Evolutionary conservation across 1,140 invertebrate species (phyloP).

Genomic region (Nilaparvata lugens): DNA sequence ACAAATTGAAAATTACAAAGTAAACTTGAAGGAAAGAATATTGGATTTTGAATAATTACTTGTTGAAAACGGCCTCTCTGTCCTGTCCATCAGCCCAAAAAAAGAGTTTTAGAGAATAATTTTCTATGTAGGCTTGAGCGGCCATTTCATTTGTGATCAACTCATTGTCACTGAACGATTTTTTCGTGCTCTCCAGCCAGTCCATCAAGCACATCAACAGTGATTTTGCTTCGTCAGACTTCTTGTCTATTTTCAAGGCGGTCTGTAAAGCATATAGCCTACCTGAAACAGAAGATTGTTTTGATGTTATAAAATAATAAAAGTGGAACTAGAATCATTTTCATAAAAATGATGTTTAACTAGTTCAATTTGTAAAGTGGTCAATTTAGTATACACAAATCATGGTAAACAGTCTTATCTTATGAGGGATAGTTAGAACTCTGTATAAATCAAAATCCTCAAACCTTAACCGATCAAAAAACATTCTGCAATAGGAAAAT

Average conservation of each 20-base stretch:
- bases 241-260: constrained; percentile 49
- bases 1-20: background rate
- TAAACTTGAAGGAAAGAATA: constrained; percentile 10
- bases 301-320: constrained; percentile 1
- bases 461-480: too few species aligned
- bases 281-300: constrained; percentile 35
- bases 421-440: too few species aligned
- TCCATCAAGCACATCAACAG: constrained; percentile 69
- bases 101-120: constrained; percentile 91
- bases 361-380: background rate
- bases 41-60: constrained; percentile 47
- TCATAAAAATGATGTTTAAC: background rate
- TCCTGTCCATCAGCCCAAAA: constrained; percentile 90
- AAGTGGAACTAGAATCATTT: background rate
- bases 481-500: too few species aligned
- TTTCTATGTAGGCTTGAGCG: constrained; percentile 92
- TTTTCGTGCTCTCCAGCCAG: constrained; percentile 80
- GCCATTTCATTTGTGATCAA: constrained; percentile 84
- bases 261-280: constrained; percentile 50
- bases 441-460: too few species aligned
- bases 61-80: constrained; percentile 73
- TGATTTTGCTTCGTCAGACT: constrained; percentile 38
- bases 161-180: constrained; percentile 57
- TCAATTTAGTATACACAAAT: background rate
- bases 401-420: background rate